These are phyloP conservation scores for Coecobrya sp. DNA, from an alignment of 2,888 invertebrate species.

Conservation along the genomic window DNA sequence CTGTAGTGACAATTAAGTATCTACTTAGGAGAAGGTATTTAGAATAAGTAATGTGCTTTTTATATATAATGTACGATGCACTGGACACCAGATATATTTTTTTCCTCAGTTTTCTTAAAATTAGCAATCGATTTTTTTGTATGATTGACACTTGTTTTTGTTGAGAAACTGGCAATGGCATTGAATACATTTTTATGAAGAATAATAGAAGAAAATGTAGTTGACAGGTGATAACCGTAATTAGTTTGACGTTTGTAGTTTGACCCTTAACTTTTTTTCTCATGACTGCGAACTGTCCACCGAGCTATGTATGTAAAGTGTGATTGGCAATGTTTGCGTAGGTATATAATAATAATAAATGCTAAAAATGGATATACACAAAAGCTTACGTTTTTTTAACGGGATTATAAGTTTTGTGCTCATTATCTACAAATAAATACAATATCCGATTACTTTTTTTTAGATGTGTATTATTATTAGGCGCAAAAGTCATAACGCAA, in stretches of 20 bases:
- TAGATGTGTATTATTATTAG: constrained; percentile 23
- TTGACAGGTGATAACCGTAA: constrained; percentile 13
- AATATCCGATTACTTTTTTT: constrained; percentile 43
- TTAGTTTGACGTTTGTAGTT: not conserved
- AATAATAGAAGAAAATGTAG: not conserved
- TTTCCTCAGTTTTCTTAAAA: not conserved
- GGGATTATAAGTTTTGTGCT: constrained; percentile 47
- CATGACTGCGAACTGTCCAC: constrained; percentile 36
- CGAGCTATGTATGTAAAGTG: not conserved
- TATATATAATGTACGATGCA: too few species aligned
- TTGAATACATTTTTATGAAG: constrained; percentile 30
- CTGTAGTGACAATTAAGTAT: too few species aligned
- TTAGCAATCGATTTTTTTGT: constrained; percentile 19
- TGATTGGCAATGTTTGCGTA: too few species aligned
- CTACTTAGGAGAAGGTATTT: too few species aligned
- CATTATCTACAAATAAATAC: constrained; percentile 37
- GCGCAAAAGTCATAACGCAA: constrained; percentile 7
- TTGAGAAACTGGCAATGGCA: constrained; percentile 52
- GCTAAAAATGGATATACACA: not conserved
- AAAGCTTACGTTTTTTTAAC: not conserved
- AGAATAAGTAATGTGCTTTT: too few species aligned
- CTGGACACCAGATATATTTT: too few species aligned
- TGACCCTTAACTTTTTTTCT: constrained; percentile 35
- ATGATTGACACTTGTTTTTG: constrained; percentile 57
- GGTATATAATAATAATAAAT: not conserved